Evolutionary conservation across 2,888 invertebrate genomes (phyloP).

Genomic region (Lapara coniferarum): DNA sequence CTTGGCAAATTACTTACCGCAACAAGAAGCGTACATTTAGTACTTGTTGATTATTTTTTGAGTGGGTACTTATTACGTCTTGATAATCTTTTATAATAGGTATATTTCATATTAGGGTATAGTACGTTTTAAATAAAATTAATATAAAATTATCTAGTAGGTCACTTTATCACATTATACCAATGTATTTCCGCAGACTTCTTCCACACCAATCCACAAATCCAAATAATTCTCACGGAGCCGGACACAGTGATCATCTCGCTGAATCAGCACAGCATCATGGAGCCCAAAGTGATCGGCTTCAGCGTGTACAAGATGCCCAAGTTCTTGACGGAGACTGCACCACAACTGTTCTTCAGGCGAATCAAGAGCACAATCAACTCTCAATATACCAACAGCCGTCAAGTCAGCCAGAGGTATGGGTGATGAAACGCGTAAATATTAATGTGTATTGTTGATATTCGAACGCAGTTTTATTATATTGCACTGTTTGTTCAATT

Average conservation of each 20-base stretch:
- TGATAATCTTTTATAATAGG: no score
- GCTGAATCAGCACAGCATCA: slow-evolving; percentile 94
- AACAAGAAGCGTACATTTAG: no score
- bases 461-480: no score
- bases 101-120: no score
- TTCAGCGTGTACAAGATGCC: slow-evolving; percentile 92
- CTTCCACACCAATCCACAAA: slow-evolving; percentile 96
- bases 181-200: slow-evolving; percentile 83
- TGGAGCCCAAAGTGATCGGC: slow-evolving; percentile 96
- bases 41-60: no score
- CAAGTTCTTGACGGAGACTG: slow-evolving; percentile 88
- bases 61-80: no score
- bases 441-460: background rate
- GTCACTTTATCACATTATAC: background rate
- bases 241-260: slow-evolving; percentile 87
- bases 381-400: slow-evolving; percentile 95
- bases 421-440: background rate
- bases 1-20: no score
- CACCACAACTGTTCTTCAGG: slow-evolving; percentile 91
- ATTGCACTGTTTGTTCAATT: no score
- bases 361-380: slow-evolving; percentile 93
- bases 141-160: background rate
- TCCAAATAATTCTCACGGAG: slow-evolving; percentile 90
- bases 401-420: slow-evolving; percentile 89
- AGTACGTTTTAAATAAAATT: no score